A percentile compares a stretch with the other conserved stretches of the same genome.
Conservation (phyloP, 2,797 vertebrate species). For the Liparis tanakae region DNA sequence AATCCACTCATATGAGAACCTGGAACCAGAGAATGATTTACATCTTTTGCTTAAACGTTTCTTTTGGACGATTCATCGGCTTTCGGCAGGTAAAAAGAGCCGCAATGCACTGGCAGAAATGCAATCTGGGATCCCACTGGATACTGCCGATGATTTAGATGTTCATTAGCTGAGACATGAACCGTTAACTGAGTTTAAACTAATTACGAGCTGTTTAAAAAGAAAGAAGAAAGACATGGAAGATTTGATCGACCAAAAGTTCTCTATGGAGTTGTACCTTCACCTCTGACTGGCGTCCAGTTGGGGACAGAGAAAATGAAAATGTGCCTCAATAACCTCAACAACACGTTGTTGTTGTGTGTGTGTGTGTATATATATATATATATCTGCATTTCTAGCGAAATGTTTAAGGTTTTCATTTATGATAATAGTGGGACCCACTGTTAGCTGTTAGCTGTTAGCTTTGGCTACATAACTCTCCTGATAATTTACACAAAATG, state of each 20-base stretch:
- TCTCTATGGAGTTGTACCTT: no score
- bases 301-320: no score
- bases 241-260: no score
- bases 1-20: background rate
- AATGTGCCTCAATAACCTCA: no score
- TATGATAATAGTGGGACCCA: background rate
- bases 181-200: background rate
- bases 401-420: background rate
- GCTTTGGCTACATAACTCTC: conserved; percentile 4
- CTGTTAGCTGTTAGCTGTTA: background rate
- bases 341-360: no score
- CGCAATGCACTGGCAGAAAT: background rate
- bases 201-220: no score
- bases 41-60: background rate
- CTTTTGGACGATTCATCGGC: background rate
- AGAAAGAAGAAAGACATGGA: no score
- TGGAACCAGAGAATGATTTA: background rate
- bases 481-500: background rate
- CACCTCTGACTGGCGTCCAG: no score
- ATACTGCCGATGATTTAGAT: no score
- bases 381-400: no score
- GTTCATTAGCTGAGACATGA: background rate
- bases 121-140: background rate
- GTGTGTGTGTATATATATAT: no score
- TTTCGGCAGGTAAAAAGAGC: background rate